Evolutionary conservation across 2,888 invertebrate species (phyloP), one percentile per base, ranked within the genome.

Genomic region (Drosophila formosana): DNA sequence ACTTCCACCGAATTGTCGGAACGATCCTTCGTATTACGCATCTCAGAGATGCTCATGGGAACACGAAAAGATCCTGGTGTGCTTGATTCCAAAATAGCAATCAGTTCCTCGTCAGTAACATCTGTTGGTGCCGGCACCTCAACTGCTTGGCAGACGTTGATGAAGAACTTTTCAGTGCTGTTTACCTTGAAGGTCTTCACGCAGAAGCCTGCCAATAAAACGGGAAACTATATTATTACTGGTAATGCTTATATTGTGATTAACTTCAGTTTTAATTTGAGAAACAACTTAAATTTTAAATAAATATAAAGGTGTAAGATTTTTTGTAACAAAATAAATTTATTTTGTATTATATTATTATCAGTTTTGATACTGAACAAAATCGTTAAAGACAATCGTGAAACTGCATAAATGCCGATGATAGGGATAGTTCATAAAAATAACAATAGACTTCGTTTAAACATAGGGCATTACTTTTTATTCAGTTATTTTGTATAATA

Each of bases 21-120:
- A 91, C 97, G 97, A 90, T 98, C 98, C 25, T 93, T 92, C 88
- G 97, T 97, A 5, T 94, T 94, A 79, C 96, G 95, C 4, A 96
- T 95, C 89, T 96, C 96, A 0, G 97, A 97, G 74, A 98, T 96
- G 91, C 98, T 98, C 96, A 98, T 96, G 0, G 98, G 98, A 47
- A 98, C 95, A 71, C 96, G 93, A 91, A 95, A 98, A 50, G 94
- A 94, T 3, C 95, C 94, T 0, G 96, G 95, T 53, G 96, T 95
- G 61, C 95, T 94, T 0, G 96, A 95, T 70, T 91, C 88, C 26
- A 97, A 91, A 60, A 97, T 94, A 65, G 94, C 93, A 76, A 95
- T 93, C 1, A 97, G 93, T 82, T 96, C 96, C 60, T 95, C 95
- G 90, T 95, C 95, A 1, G 94, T 94, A 43, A 97, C 94, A 82